phyloP scores from a whole-genome alignment of 2,113 vertebrate species.

The Dromas ardeola region DNA sequence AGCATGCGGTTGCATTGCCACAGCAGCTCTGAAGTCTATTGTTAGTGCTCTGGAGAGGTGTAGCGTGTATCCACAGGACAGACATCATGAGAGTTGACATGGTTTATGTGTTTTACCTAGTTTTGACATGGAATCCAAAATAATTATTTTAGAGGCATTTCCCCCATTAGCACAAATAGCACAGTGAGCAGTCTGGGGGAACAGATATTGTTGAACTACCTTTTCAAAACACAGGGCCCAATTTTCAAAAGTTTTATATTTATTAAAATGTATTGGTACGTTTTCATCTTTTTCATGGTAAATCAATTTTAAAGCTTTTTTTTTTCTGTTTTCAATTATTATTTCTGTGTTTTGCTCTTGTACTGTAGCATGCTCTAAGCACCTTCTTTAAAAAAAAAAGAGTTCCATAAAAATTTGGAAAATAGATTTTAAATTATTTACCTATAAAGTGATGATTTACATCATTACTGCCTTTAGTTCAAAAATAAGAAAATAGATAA shows the following conservation, averaged over 20 bases:
- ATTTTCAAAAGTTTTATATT: constrained; percentile 64
- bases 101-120: constrained; percentile 24
- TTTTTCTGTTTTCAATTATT: constrained; percentile 36
- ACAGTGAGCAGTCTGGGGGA: constrained; percentile 58
- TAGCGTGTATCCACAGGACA: not conserved
- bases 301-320: constrained; percentile 37
- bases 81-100: not conserved
- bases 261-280: constrained; percentile 46
- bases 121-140: not conserved
- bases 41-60: not conserved
- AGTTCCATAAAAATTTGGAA: constrained; percentile 62
- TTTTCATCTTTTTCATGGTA: constrained; percentile 52
- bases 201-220: constrained; percentile 42
- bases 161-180: constrained; percentile 41
- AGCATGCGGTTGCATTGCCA: not conserved
- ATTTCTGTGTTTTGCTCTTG: constrained; percentile 60
- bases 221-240: constrained; percentile 67
- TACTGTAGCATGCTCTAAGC: constrained; percentile 71
- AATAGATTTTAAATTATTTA: constrained; percentile 60
- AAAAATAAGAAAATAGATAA: constrained; percentile 8
- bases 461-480: constrained; percentile 62
- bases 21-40: not conserved
- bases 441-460: constrained; percentile 57
- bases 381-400: constrained; percentile 62
- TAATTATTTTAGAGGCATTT: not conserved